These are phyloP conservation scores for Lagodon rhomboides DNA, from an alignment of 2,797 vertebrate genomes.

Conservation along the genomic window DNA sequence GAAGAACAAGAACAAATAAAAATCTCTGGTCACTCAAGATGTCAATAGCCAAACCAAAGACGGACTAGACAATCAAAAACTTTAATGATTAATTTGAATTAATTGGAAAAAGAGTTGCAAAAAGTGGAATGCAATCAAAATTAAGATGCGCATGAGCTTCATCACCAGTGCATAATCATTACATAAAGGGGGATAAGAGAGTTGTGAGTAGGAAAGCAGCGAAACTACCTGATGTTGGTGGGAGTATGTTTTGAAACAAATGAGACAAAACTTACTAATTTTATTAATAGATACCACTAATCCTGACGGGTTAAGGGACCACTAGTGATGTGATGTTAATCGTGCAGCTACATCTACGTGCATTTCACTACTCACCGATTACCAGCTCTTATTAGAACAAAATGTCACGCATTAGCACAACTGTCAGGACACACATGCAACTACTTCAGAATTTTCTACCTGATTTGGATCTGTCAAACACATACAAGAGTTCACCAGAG, in stretches of 20 bases:
- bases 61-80: not conserved
- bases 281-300: not conserved
- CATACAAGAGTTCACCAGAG: conserved; percentile 53
- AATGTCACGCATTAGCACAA: not conserved
- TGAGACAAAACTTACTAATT: not conserved
- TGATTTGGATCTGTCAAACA: conserved; percentile 82
- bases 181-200: not conserved
- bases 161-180: conserved; percentile 10
- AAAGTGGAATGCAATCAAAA: conserved; percentile 13
- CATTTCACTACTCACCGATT: not conserved
- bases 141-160: conserved; percentile 28
- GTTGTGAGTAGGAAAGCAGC: conserved; percentile 21
- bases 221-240: not conserved
- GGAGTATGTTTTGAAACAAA: not conserved
- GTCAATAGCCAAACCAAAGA: conserved; percentile 23
- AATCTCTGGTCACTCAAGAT: not conserved
- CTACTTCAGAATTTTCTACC: conserved; percentile 14
- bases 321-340: conserved; percentile 7
- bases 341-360: not conserved
- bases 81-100: conserved; percentile 4
- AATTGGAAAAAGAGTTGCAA: not conserved
- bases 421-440: conserved; percentile 25
- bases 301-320: not conserved
- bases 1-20: not conserved
- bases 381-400: conserved; percentile 20